Base-by-base conservation (phyloP, 2,113 vertebrate species). In the Oncorhynchus masou region DNA sequence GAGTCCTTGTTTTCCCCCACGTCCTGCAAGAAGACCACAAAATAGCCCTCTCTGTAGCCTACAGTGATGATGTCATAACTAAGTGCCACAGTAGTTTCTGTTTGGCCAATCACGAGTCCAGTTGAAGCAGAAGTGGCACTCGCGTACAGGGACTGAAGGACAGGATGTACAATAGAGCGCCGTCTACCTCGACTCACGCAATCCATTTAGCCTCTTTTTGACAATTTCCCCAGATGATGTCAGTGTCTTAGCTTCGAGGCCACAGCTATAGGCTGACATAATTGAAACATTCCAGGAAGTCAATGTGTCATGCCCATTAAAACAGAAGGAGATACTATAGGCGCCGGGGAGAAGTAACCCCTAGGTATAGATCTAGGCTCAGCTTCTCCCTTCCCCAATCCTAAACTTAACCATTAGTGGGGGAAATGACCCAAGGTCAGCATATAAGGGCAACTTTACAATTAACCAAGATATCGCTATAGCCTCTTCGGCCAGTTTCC, bases 1-100 rank as follows among this genome's bases (percentile, higher is more conserved):
- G 73, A 29, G 31, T 54, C 25, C 59, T 76, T 76, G 74, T 77
- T 71, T 4, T 69, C 72, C 65, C 79, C 66, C 79, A 75, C 71
- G 31, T 57, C n/a, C 3, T 5, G 9, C 64, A 15, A 48, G 68
- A 15, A 57, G 70, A 72, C 75, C 49, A 75, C 73, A 81, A 29
- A 81, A 74, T 73, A n/a, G 78, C 51, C 34, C 70, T 76, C 16
- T 49, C 39, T 54, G 51, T 19, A 19, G 51, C 49, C 15, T 51
- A 51, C 5, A 51, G 15, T 11, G 49, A 51, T 4, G 51, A 19
- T 54, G 16, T 54, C 16, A 54, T 16, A 54, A 54, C 51, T 54
- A 54, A 54, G 51, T 16, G 39, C 2, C 51, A 54, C 51, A 16
- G 51, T 54, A 54, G 51, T 54, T 66, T 84, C 59, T n/a, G 59